Percentiles rank a stretch among this genome's conserved stretches.
Evolutionary conservation across 2,113 vertebrate genomes (phyloP).

Genomic region (Globicephala melas): DNA sequence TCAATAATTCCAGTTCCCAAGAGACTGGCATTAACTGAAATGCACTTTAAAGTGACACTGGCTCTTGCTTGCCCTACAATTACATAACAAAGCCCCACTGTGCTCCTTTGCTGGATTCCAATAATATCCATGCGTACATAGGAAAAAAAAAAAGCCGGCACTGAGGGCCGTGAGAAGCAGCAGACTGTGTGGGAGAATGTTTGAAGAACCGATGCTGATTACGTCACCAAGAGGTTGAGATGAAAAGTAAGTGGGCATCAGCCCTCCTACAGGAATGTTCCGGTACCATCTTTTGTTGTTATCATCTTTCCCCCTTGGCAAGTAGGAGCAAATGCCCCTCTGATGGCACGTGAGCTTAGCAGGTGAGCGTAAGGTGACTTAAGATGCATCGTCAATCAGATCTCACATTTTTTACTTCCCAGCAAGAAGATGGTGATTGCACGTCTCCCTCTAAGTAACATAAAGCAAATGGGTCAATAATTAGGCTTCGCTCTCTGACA

Average conservation of each 20-base stretch:
- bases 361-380: fast-evolving
- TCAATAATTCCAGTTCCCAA: not conserved
- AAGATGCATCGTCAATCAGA: no score
- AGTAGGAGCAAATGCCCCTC: not conserved
- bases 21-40: fast-evolving
- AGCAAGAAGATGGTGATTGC: no score
- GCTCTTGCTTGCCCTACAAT: not conserved
- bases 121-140: fast-evolving
- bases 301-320: not conserved
- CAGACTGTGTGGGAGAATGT: not conserved
- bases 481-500: not conserved
- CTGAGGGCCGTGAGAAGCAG: not conserved
- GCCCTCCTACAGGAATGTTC: fast-evolving
- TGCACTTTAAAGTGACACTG: not conserved
- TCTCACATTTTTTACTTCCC: not conserved
- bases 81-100: not conserved
- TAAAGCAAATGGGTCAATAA: not conserved
- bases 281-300: fast-evolving
- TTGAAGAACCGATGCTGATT: fast-evolving
- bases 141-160: not conserved
- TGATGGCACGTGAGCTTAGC: not conserved
- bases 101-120: not conserved
- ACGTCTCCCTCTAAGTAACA: not conserved
- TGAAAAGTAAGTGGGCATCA: fast-evolving
- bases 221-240: fast-evolving